Evolutionary conservation across 2,113 vertebrate genomes (phyloP), one percentile per base, ranked within the genome.

Genomic region (Megaleporinus macrocephalus): DNA sequence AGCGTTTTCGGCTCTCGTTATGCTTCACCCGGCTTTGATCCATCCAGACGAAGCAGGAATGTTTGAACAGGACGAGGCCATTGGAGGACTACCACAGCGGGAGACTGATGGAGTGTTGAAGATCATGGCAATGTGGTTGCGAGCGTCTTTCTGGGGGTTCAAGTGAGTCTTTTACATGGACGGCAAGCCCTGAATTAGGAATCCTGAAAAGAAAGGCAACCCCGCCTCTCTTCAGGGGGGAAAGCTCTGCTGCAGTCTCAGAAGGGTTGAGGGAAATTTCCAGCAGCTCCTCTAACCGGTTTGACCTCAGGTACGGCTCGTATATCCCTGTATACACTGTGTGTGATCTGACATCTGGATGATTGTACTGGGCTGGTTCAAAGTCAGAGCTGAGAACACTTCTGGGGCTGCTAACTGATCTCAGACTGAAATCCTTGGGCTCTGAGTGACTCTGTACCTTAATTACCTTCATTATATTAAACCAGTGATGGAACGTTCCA

Each of bases 21-120:
- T 22, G 53, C 53, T n/a, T n/a, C 9, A 1, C 53, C 22, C 53
- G 9, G 63, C 27, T 33, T 66, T 33, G 14, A 33, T 66, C 14
- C 5, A 30, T 16, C 63, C 10, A 63, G 36, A 27, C 24, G 0
- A 12, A 30, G 30, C 57, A 63, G 33, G 59, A 62, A 49, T 36
- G 74, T 47, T 13, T 59, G 75, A 36, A 11, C 14, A 36, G 53
- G 36, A 49, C 27, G 15, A 63, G n/a, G 47, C 27, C 20, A 27
- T 26, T 66, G 68, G 68, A 80, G 36, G 68, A 63, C 1, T 24
- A 51, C 47, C 29, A 24, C 78, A 62, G 61, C 27, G 49, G 61
- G 57, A 73, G 78, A 24, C 57, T 49, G 69, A 49, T 62, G 69
- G 69, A 73, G 69, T 29, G 41, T 73, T 26, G 61, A 72, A 55